Percentiles rank a stretch among this genome's conserved stretches.
Evolutionary conservation across 2,888 invertebrate genomes (phyloP).

Genomic region (Tetanocera ferruginea): DNA sequence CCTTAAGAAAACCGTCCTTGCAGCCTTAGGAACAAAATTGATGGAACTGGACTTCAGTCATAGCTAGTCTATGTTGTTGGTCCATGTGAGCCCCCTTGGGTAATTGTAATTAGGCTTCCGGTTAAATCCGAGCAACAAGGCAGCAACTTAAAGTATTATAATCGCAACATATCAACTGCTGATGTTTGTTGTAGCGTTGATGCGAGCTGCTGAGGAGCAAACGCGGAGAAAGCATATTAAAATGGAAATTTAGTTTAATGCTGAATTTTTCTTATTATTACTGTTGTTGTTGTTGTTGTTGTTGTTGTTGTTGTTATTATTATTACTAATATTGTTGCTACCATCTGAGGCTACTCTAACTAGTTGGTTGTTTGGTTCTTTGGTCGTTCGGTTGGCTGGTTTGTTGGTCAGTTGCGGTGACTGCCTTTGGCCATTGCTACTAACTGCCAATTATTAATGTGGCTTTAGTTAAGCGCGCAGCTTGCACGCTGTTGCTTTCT

Average conservation of each 20-base stretch:
- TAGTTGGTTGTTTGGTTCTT: background rate
- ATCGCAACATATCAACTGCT: constrained; percentile 29
- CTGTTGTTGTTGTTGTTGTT: background rate
- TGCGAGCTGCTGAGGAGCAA: background rate
- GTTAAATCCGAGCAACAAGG: constrained; percentile 42
- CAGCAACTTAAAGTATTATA: background rate
- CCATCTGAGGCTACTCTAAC: background rate
- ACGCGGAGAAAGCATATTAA: constrained; percentile 3
- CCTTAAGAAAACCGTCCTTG: background rate
- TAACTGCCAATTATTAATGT: constrained; percentile 47
- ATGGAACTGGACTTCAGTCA: constrained; percentile 16
- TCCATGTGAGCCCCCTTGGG: constrained; percentile 35
- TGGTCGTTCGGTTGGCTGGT: background rate
- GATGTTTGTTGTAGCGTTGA: background rate
- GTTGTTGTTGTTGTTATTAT: no score
- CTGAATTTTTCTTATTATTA: background rate
- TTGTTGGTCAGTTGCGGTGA: background rate
- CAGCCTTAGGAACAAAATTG: background rate
- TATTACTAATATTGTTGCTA: background rate
- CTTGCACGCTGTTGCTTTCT: constrained; percentile 3
- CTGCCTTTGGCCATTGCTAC: constrained; percentile 25
- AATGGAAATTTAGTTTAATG: constrained; percentile 43
- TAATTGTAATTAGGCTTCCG: constrained; percentile 54
- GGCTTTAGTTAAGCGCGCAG: constrained; percentile 30
- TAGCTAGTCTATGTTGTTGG: background rate